phyloP scores from a whole-genome alignment of 2,888 invertebrate genomes.

The Himalopsyche anomala region DNA sequence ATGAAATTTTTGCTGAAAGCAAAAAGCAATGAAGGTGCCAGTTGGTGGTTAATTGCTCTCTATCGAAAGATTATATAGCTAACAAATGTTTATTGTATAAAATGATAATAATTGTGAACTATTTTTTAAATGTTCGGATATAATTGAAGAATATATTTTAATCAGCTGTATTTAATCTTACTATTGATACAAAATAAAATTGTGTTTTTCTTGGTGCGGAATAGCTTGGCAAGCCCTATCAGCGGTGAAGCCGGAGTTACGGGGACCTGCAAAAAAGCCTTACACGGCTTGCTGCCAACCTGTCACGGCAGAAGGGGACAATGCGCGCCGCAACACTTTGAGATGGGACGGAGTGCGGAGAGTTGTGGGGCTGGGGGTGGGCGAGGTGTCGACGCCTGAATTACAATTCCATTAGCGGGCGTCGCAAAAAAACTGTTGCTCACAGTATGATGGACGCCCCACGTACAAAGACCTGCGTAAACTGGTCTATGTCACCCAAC shows the following conservation, averaged over 20 bases:
- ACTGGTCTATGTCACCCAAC: background rate
- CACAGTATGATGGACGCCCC: conserved; percentile 34
- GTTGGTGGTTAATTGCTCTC: too few relatives aligned
- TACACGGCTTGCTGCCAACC: conserved; percentile 64
- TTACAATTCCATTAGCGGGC: conserved; percentile 65
- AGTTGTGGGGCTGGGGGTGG: conserved; percentile 45
- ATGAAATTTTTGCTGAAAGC: too few relatives aligned
- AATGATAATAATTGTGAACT: too few relatives aligned
- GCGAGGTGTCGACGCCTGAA: conserved; percentile 50
- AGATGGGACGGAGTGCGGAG: conserved; percentile 56
- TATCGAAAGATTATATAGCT: too few relatives aligned
- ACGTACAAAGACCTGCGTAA: conserved; percentile 32
- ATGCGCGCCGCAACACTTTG: conserved; percentile 54
- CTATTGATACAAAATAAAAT: too few relatives aligned
- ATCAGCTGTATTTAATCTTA: too few relatives aligned
- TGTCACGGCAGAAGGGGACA: conserved; percentile 54
- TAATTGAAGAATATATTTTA: too few relatives aligned
- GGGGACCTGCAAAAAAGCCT: conserved; percentile 60
- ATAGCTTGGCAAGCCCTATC: background rate
- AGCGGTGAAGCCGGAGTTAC: conserved; percentile 59
- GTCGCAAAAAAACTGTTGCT: conserved; percentile 62
- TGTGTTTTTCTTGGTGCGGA: too few relatives aligned
- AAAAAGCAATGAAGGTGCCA: too few relatives aligned
- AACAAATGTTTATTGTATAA: too few relatives aligned
- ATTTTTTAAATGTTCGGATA: too few relatives aligned